phyloP scores from a whole-genome alignment of 2,888 invertebrate genomes.

The Trachelus iudaicus region DNA sequence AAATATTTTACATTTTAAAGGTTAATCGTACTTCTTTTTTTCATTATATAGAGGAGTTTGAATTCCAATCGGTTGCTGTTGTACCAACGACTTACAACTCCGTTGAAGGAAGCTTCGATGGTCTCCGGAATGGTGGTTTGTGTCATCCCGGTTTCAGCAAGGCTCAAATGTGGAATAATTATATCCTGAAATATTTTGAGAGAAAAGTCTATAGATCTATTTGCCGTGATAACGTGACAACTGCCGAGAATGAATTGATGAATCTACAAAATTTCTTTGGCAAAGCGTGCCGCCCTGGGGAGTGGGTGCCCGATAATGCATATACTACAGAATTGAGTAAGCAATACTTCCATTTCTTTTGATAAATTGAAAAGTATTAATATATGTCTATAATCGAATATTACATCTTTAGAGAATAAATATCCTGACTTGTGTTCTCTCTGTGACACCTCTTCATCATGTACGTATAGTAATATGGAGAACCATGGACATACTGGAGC shows the following conservation, averaged over 20 bases:
- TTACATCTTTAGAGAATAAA: constrained; percentile 65
- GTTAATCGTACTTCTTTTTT: constrained; percentile 7
- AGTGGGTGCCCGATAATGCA: constrained; percentile 71
- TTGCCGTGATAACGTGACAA: constrained; percentile 59
- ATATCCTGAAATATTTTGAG: constrained; percentile 73
- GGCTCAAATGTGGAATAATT: constrained; percentile 70
- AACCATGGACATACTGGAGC: constrained; percentile 74
- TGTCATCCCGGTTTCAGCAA: constrained; percentile 76
- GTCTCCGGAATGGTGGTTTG: constrained; percentile 68
- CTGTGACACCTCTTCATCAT: constrained; percentile 65
- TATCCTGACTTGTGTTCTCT: constrained; percentile 71
- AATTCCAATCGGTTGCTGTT: constrained; percentile 73
- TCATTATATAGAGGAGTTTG: constrained; percentile 64
- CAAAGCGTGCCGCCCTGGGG: constrained; percentile 78
- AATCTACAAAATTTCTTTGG: constrained; percentile 75
- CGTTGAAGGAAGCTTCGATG: constrained; percentile 63
- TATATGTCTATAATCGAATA: not conserved
- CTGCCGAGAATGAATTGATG: constrained; percentile 71
- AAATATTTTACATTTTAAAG: not conserved
- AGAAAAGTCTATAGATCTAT: constrained; percentile 53
- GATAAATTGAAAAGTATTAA: not conserved
- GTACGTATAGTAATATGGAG: constrained; percentile 57
- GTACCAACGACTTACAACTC: constrained; percentile 66
- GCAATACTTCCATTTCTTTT: constrained; percentile 39
- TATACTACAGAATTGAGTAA: constrained; percentile 72